Conservation (phyloP, 2,113 vertebrate genomes). For the Petroica traversi region DNA sequence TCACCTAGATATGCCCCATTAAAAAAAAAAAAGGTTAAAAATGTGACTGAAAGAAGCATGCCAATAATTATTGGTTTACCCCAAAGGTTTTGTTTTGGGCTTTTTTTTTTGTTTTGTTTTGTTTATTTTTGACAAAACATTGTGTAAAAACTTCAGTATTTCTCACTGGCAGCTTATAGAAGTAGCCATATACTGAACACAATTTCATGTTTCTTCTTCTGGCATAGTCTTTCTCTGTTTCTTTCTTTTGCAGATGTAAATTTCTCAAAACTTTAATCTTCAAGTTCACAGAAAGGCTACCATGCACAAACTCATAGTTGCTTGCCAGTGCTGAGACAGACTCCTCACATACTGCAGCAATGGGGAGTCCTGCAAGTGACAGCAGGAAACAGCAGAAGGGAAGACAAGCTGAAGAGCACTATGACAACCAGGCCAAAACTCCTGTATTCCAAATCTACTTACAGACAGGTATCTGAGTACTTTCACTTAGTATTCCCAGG, state of each 20-base stretch:
- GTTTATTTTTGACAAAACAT: background rate
- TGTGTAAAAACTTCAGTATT: background rate
- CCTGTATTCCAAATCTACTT: background rate
- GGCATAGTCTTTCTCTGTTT: background rate
- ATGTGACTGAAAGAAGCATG: background rate
- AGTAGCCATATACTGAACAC: background rate
- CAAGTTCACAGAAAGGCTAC: background rate
- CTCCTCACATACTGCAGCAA: background rate
- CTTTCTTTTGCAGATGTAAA: background rate
- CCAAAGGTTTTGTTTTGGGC: background rate
- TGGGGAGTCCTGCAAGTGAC: background rate
- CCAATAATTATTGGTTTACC: background rate
- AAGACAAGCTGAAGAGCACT: background rate
- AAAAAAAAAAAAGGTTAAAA: background rate
- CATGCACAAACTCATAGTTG: background rate
- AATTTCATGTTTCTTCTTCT: background rate
- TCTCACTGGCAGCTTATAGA: background rate
- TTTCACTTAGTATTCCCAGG: background rate
- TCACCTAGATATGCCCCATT: background rate
- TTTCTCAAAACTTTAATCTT: background rate
- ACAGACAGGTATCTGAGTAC: background rate
- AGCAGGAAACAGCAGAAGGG: background rate
- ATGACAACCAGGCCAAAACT: background rate
- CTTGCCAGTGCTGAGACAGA: background rate
- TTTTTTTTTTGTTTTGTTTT: background rate